Base-by-base conservation (phyloP, 2,888 invertebrate species). In the Abrostola triplasia region DNA sequence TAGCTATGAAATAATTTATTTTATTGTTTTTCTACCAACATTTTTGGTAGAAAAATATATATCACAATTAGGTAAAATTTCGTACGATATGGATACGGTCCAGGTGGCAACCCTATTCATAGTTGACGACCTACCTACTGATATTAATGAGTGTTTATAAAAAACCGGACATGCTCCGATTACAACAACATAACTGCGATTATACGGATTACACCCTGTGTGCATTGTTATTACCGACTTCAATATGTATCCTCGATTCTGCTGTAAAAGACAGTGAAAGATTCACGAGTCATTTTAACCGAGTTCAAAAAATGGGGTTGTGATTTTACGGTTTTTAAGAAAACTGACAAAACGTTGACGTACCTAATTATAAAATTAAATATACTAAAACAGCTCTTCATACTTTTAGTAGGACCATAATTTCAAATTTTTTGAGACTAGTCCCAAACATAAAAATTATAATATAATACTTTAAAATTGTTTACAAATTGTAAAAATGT, bases 111-210 rank as follows among this genome's bases (percentile, higher is more conserved):
- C 72, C 53, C 48, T 48, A 40, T 60, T 61, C 13, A 36, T 47
- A 56, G 36, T 40, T 57, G 10, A 24, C 24, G 54, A 53, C 55
- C 41, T 35, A 59, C 35, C 41, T 36, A 44, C 48, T n/a, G 42
- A 38, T 35, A 38, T 38, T 49, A 38, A 57, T 53, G 12, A 36
- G 24, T 44, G 51, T 54, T 58, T 44, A 51, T 36, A 37, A 57
- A 70, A 59, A 61, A 50, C 44, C 61, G 49, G 58, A 67, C 24
- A 24, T 40, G 11, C 12, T 64, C 64, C 5, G 12, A 53, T 57
- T 60, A 54, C 59, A 49, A 64, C 59, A 50, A 42, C 36, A 38
- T 47, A 51, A 12, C 24, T 49, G 36, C 9, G 41, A 36, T 37
- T 13, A 37, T 9, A 12, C 48, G 11, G 9, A 40, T 6, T 24